Percentiles rank a stretch among this genome's conserved stretches.
Evolutionary conservation across 2,888 invertebrate species (phyloP).

Genomic region (Athalia rosae): DNA sequence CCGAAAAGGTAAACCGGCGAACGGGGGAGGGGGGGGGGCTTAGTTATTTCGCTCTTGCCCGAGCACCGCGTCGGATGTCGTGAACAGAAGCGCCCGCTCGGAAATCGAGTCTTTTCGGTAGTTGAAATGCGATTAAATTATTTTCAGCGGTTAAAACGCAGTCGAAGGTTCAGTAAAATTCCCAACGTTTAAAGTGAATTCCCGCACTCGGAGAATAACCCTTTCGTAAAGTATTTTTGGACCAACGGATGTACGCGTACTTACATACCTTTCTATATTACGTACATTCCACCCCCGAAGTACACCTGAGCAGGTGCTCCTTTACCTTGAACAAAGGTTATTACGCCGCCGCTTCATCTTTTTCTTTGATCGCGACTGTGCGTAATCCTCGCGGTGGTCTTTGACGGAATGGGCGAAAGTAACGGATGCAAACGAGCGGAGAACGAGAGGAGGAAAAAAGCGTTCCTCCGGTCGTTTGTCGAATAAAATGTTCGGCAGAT

Average conservation of each 20-base stretch:
- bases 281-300: no score
- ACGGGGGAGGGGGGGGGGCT: no score
- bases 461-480: constrained; percentile 56
- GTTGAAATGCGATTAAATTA: no score
- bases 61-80: no score
- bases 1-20: background rate
- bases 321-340: constrained; percentile 38
- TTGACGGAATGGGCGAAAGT: background rate
- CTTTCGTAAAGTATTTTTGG: background rate
- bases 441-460: background rate
- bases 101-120: no score
- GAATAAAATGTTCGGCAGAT: constrained; percentile 57
- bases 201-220: background rate
- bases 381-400: constrained; percentile 18
- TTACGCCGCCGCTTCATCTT: constrained; percentile 31
- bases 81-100: no score
- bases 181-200: background rate
- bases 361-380: constrained; percentile 35
- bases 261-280: no score
- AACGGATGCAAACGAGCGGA: background rate
- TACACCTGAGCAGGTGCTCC: constrained; percentile 15
- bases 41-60: no score
- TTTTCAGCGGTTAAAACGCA: no score
- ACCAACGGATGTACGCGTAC: no score
- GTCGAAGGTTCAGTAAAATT: no score